Evolutionary conservation across 37 sponge, comb jelly and placozoan species (phyloP), one percentile per base, ranked within the genome.

Genomic region (Axinella damicornis): DNA sequence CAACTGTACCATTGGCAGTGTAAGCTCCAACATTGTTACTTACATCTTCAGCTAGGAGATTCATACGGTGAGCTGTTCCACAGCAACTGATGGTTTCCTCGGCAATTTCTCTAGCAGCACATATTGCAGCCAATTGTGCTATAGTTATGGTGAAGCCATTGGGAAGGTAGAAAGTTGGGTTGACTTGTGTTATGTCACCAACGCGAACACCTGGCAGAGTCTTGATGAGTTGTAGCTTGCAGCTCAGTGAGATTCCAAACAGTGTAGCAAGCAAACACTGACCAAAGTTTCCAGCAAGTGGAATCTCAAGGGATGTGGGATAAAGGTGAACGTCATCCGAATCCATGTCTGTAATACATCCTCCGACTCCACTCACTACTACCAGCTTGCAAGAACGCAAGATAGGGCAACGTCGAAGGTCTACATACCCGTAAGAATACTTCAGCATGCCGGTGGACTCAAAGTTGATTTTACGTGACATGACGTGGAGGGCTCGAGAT

Each of bases 251-350:
- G 0, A 91, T 30, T 5, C 87, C 78, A 76, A 63, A 86, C 39
- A 82, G 32, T 0, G 78, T 67, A 21, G 33, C 57, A 40, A 84
- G 68, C 53, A 71, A 64, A 1, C 36, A 40, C 58, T 93, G 93
- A 18, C 86, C 93, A 80, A 70, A 93, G 53, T 93, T 63, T 35
- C 73, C 82, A 1, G 71, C 93, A 53, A 93, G 71, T 15, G 93
- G 93, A 41, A 93, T 46, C 33, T 92, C 88, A 13, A 31, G 41
- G 4, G 73, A 39, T 5, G 4, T 66, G 21, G 77, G 56, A 19
- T 61, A 19, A 9, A 84, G 58, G 30, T 72, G 54, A 0, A n/a
- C 2, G 53, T 92, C 88, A 62, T 92, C 93, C 15, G n/a, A 36
- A 52, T 88, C 83, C 71, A 84, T 88, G 31, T 78, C n/a, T 0